Evolutionary conservation across 2,113 vertebrate genomes (phyloP).

Genomic region (Epinephelus fuscoguttatus): DNA sequence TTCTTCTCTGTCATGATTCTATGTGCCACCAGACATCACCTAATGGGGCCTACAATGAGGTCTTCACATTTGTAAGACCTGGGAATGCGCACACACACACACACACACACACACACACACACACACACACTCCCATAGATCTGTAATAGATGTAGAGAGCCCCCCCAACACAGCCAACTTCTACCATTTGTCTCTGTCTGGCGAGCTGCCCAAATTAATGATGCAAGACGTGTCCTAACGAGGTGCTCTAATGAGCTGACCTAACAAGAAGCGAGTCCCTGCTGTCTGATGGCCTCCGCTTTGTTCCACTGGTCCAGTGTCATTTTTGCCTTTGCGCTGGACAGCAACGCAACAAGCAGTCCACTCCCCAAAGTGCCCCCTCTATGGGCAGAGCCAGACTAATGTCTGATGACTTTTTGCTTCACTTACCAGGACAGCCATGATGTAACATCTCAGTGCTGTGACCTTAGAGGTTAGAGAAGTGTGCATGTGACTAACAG

Average conservation of each 20-base stretch:
- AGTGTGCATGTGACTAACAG: background rate
- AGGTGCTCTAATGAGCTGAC: conserved; percentile 41
- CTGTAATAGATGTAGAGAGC: conserved; percentile 33
- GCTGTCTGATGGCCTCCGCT: conserved; percentile 1
- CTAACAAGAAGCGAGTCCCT: conserved; percentile 23
- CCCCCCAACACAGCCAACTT: conserved; percentile 22
- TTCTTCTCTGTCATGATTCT: background rate
- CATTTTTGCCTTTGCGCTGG: background rate
- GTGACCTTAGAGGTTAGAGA: background rate
- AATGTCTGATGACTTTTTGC: conserved; percentile 3
- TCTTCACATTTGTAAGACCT: conserved; percentile 10
- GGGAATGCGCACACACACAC: background rate
- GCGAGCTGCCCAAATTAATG: conserved; percentile 47
- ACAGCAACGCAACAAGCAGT: background rate
- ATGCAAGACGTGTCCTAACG: conserved; percentile 49
- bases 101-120: conserved; percentile 11
- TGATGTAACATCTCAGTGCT: background rate
- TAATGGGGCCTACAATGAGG: conserved; percentile 33
- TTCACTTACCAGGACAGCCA: background rate
- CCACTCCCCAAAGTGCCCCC: background rate
- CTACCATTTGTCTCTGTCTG: conserved; percentile 48
- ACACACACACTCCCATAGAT: background rate
- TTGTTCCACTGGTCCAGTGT: background rate
- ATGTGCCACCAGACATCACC: conserved; percentile 16
- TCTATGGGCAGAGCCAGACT: conserved; percentile 1